These are phyloP conservation scores for Saccopteryx leptura DNA, from an alignment of 2,113 vertebrate species.

Conservation along the genomic window DNA sequence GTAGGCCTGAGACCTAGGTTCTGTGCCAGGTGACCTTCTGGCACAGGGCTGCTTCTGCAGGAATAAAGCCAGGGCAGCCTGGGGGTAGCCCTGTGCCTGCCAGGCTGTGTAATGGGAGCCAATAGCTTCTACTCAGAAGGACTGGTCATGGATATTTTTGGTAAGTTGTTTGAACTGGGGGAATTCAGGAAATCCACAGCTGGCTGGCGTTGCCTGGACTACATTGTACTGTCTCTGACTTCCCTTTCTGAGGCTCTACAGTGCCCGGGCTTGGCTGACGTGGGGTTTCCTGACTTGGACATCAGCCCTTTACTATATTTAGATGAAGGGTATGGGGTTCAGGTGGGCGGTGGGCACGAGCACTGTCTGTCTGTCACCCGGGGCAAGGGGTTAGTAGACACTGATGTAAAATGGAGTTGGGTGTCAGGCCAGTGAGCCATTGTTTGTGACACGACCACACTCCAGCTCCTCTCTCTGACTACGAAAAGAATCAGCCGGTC, in stretches of 20 bases:
- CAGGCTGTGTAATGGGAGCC: background rate
- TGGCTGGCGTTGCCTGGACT: rapidly evolving
- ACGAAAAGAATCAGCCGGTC: rapidly evolving
- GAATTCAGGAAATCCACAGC: background rate
- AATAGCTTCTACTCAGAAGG: background rate
- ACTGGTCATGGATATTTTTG: background rate
- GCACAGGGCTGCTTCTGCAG: background rate
- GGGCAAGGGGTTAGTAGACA: background rate
- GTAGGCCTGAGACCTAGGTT: background rate
- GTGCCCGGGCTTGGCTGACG: background rate
- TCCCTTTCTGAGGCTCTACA: background rate
- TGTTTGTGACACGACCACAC: background rate
- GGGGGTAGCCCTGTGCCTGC: background rate
- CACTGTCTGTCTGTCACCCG: background rate
- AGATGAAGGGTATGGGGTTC: background rate
- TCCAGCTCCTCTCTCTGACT: background rate
- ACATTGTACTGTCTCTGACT: background rate
- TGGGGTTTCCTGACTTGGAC: background rate
- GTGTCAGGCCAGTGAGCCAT: background rate
- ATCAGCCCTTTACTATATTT: background rate
- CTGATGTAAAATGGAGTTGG: background rate
- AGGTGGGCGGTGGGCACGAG: background rate
- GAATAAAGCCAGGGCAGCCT: background rate
- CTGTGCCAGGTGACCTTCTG: background rate
- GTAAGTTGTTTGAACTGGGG: background rate